Conservation (phyloP, 30 jellyfish, hydroid and myxozoan genomes). For the Chrysaora quinquecirrha region DNA sequence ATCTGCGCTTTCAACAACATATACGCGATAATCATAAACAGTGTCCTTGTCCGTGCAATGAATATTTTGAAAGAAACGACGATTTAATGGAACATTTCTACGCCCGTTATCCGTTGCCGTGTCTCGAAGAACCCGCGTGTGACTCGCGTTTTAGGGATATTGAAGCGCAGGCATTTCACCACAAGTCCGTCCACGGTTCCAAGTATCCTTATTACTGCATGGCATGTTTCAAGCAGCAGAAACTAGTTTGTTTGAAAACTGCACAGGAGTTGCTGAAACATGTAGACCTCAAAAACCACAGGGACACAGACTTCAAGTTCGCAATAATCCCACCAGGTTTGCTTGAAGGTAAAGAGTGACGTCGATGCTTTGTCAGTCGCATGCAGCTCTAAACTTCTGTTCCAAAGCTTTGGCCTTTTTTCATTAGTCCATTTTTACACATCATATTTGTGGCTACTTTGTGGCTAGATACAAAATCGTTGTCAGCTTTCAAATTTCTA, state of each 20-base stretch:
- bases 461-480: too few species aligned
- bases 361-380: too few species aligned
- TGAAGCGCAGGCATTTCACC: constrained; percentile 94
- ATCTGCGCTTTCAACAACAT: constrained; percentile 41
- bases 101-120: constrained; percentile 82
- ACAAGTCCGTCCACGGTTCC: constrained; percentile 82
- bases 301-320: constrained; percentile 58
- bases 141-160: constrained; percentile 76
- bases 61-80: constrained; percentile 70
- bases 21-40: constrained; percentile 64
- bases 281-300: constrained; percentile 60
- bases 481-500: too few species aligned
- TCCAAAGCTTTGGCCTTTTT: too few species aligned
- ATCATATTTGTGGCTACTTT: too few species aligned
- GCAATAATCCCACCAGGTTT: constrained; percentile 73
- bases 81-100: constrained; percentile 85
- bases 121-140: constrained; percentile 91
- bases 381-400: too few species aligned
- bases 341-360: constrained; percentile 2
- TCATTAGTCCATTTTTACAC: too few species aligned
- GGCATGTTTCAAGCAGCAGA: constrained; percentile 86
- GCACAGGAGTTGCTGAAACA: constrained; percentile 76
- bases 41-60: constrained; percentile 83
- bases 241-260: constrained; percentile 69
- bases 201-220: constrained; percentile 81